phyloP scores from a whole-genome alignment of 2,797 vertebrate species.

The Trachops cirrhosus region DNA sequence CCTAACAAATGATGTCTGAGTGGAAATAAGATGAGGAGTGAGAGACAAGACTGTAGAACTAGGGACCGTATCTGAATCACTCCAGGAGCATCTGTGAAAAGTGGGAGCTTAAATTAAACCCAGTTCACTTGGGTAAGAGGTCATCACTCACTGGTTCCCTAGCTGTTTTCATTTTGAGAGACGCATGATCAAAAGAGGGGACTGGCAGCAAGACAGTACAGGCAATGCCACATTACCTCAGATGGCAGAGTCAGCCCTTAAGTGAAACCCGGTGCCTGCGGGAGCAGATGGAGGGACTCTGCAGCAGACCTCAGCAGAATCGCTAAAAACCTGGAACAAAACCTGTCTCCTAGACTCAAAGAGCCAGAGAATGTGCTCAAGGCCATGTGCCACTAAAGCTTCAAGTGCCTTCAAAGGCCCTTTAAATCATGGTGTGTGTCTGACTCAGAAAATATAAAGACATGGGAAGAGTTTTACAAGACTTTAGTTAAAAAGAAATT shows the following conservation, averaged over 20 bases:
- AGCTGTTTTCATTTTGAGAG: neutral
- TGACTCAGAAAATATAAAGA: neutral
- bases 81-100: neutral
- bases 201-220: neutral
- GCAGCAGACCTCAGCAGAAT: neutral
- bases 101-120: neutral
- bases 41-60: neutral
- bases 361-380: neutral
- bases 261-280: rapidly evolving
- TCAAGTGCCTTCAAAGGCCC: neutral
- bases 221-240: neutral
- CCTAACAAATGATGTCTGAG: neutral
- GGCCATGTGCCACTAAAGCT: neutral
- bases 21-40: neutral
- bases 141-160: neutral
- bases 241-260: neutral
- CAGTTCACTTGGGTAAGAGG: neutral
- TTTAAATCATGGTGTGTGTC: neutral
- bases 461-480: neutral
- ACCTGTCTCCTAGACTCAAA: neutral
- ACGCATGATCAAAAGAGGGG: neutral
- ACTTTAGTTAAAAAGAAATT: neutral
- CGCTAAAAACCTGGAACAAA: neutral
- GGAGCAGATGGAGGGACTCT: neutral
- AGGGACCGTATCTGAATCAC: neutral